Conservation (phyloP, 2,888 invertebrate species). For the Volucella inanis region DNA sequence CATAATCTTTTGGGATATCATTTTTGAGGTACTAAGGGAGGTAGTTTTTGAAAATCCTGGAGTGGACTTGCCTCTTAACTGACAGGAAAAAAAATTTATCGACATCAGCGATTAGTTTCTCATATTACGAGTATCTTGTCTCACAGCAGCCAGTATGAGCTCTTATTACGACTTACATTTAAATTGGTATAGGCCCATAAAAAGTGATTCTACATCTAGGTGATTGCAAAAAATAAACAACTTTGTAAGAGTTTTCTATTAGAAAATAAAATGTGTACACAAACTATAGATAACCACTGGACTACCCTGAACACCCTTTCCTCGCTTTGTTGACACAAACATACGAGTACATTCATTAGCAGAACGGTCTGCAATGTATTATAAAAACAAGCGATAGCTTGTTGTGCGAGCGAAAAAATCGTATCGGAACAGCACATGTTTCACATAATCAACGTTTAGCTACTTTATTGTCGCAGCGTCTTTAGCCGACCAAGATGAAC, state of each 20-base stretch:
- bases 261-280: background rate
- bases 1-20: no score
- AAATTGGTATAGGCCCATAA: no score
- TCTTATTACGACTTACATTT: no score
- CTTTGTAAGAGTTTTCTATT: background rate
- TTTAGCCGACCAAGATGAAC: slow-evolving; percentile 18
- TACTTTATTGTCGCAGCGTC: slow-evolving; percentile 10
- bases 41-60: no score
- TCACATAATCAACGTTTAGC: slow-evolving; percentile 24
- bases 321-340: slow-evolving; percentile 43
- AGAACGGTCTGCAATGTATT: slow-evolving; percentile 23
- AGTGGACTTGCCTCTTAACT: no score
- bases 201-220: no score
- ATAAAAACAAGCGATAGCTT: slow-evolving; percentile 35
- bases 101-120: no score
- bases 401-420: slow-evolving; percentile 13
- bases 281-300: background rate
- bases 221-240: no score
- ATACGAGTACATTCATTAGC: slow-evolving; percentile 10
- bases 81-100: no score
- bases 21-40: no score
- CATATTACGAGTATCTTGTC: no score
- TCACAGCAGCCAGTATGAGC: no score
- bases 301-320: background rate
- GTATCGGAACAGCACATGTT: slow-evolving; percentile 35